A percentile compares a stretch with the other conserved stretches of the same genome.
These are phyloP conservation scores for Schizaphis graminum DNA, from an alignment of 2,888 invertebrate species.

Conservation along the genomic window DNA sequence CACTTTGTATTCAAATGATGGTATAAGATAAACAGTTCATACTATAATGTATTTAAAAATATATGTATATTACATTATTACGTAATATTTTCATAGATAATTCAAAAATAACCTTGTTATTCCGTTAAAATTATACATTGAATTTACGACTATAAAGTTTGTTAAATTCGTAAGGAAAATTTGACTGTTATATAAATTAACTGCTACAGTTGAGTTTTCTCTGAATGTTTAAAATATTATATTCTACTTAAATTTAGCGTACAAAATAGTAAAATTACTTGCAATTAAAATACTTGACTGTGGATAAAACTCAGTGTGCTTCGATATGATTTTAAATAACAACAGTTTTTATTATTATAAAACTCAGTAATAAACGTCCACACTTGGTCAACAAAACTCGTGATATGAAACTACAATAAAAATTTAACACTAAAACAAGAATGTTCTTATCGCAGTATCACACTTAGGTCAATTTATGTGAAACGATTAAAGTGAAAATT, in stretches of 20 bases:
- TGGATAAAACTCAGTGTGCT: neutral
- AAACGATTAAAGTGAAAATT: neutral
- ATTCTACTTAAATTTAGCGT: neutral
- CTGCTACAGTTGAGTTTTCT: neutral
- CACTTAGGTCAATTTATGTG: neutral
- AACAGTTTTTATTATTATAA: neutral
- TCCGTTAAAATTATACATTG: neutral
- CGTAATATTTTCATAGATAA: neutral
- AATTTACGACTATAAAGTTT: neutral
- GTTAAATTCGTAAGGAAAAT: neutral
- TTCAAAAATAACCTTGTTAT: neutral
- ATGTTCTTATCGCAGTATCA: conserved; percentile 18
- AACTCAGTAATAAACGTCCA: neutral
- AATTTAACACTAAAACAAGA: neutral
- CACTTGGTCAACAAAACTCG: neutral
- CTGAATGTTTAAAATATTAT: neutral
- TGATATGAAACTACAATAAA: neutral
- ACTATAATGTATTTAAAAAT: neutral
- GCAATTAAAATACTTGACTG: neutral
- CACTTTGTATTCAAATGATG: neutral
- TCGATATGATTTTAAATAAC: neutral
- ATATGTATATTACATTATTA: no score
- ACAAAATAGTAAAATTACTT: conserved; percentile 17
- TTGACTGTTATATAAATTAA: neutral
- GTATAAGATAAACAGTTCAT: neutral